Base-by-base conservation (phyloP, 2,888 invertebrate species). In the Raillietiella orientalis region DNA sequence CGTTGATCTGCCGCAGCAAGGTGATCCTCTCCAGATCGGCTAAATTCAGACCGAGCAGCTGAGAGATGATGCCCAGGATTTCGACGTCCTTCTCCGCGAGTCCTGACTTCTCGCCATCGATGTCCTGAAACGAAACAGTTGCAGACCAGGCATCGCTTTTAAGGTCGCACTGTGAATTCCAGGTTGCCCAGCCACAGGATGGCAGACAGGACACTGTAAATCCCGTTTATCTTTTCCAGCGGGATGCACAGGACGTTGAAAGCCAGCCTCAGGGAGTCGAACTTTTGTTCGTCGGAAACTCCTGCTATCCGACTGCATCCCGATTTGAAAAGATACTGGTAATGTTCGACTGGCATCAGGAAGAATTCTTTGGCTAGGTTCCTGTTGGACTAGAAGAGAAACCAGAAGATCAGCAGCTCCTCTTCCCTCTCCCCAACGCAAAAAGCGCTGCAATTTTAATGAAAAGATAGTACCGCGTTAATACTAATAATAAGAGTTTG, bases 171-270 rank as follows among this genome's bases (percentile, higher is more conserved):
- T 17, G 19, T 61, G 42, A 79, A 79, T 35, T 58, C 59, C 33
- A 79, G 53, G 46, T 79, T 82, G 16, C 82, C 79, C 17, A 82
- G 56, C 79, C 79, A 79, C 27, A 82, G 49, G 34, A 82, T 74
- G 2, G 79, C 74, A 9, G 75, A 69, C 14, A 82, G 47, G 5
- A 75, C 72, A 41, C 70, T 65, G 41, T 77, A 77, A 34, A 82
- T 66, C 1, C 77, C 77, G 43, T 72, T 72, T 43, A 70, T 72
- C 62, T 72, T 71, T 34, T 63, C 64, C 26, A 63, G 55, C 5
- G 74, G 70, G 24, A 79, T 70, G 49, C 77, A 74, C 20, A 82
- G 52, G 21, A 82, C 74, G 13, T 72, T 75, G 42, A 82, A 69
- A 2, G 79, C 79, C 30, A 82, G 53, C 36, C 74, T 59, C 24